Evolutionary conservation across 2,797 vertebrate genomes (phyloP), one percentile per base, ranked within the genome.

Genomic region (Simalia tracyae): DNA sequence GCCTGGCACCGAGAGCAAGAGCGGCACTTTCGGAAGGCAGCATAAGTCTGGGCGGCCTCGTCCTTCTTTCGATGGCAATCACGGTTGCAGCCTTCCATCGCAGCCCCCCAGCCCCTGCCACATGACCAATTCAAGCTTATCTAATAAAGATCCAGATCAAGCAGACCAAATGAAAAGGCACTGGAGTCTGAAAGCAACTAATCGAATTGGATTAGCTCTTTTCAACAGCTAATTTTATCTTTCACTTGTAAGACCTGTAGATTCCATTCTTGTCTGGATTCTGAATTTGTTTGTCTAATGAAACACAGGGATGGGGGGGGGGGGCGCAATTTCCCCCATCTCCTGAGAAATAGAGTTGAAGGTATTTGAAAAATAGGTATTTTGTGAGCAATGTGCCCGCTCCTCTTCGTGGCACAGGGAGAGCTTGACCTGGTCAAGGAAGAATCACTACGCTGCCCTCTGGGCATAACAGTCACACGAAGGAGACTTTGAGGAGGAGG

Each of bases 71-170:
- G 3, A 2, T 46, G 94, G 93, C 36, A 56, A 93, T 42, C 88
- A 3, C 72, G 0, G 50, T 72, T 46, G 0, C 81, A 42, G 36
- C 42, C 1, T 0, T 1, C 86, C 91, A n/a, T 28, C 94, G 26
- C 6, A 24, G 19, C 76, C 31, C 15, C 5, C 17, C 24, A 4
- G 3, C 26, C 11, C 63, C 15, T 42, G 26, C 92, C 90, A 84
- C 14, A 89, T 2, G 93, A 94, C 94, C 95, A 94, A 84, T 94
- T 94, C 95, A 88, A 87, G 60, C 91, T 96, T 89, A 92, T 95
- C 95, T 96, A 96, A 96, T 95, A 94, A 95, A 96, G 94, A 94
- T 91, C 95, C 96, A 91, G 95, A 94, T 95, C 95, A 96, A 95
- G 92, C 93, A 93, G 94, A 93, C 94, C 85, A 96, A 93, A 97